Evolutionary conservation across 2,888 invertebrate genomes (phyloP), one percentile per base, ranked within the genome.

Genomic region (Tholera decimalis): DNA sequence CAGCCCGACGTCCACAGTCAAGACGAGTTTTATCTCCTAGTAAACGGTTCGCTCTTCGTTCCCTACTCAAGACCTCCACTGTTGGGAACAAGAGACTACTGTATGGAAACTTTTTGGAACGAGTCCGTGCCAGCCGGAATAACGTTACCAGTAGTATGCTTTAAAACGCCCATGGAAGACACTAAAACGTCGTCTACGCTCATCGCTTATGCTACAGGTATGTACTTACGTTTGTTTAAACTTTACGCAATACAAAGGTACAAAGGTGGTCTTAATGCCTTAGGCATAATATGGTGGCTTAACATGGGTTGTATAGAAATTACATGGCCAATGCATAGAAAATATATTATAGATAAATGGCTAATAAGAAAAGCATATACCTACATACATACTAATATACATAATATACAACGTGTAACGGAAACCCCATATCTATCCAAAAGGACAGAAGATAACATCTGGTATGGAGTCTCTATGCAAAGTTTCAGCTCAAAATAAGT

Each of bases 21-120:
- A 30, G 97, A 97, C 69, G 96, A 96, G 74, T 96, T 96, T 84
- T 96, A 96, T 82, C 92, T 97, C 37, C 86, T 96, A 71, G 84
- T 92, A 28, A 97, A 97, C 77, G 97, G 97, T 22, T 96, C 96
- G 0, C 89, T 97, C 47, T 96, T 96, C 76, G 94, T 95, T 18
- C 96, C 96, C 0, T 92, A 89, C 77, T 91, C 91, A 47, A 80
- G 88, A 26, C 95, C 95, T 0, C 85, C 86, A n/a, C 87, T 96
- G 80, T 86, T 96, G 41, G 90, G 91, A 11, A 95, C 95, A 1
- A 92, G 92, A 57, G 95, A 96, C 74, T 97, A 96, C 84, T 97
- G 97, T 82, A 96, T 97, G 96, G 97, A 97, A 83, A 89, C 96
- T 0, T 95, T 96, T 76, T 95, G 91, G 86, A 94, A 91, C 60